These are phyloP conservation scores for Cataglyphis livida DNA, from an alignment of 2,888 invertebrate species.

Conservation along the genomic window DNA sequence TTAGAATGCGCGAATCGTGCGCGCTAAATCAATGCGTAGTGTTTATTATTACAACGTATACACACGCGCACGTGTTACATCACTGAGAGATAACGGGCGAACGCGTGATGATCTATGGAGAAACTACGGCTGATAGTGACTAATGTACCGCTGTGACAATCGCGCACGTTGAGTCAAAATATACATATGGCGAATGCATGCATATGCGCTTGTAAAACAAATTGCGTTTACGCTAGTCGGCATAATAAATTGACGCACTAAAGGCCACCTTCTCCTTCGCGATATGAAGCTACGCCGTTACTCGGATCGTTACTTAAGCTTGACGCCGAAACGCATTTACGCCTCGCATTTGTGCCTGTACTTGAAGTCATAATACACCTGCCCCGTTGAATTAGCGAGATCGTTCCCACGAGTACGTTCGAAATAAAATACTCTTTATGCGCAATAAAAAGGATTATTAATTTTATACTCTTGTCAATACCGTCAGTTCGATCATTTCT, in stretches of 20 bases:
- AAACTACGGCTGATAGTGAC: constrained; percentile 39
- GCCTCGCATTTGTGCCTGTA: constrained; percentile 2
- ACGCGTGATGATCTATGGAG: constrained; percentile 26
- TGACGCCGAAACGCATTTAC: neutral
- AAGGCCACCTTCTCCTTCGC: constrained; percentile 7
- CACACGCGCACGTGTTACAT: neutral
- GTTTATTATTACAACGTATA: constrained; percentile 5
- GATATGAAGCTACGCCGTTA: constrained; percentile 34
- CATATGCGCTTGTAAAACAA: constrained; percentile 26
- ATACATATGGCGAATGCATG: constrained; percentile 14
- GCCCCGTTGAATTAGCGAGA: constrained; percentile 1
- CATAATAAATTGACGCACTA: constrained; percentile 50
- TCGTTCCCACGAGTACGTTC: neutral
- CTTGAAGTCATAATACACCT: neutral
- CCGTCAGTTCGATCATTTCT: no score
- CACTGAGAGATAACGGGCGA: constrained; percentile 9
- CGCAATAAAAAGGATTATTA: no score
- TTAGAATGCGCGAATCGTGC: constrained; percentile 1
- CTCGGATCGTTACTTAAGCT: constrained; percentile 23
- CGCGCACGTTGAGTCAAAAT: constrained; percentile 39
- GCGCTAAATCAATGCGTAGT: constrained; percentile 25
- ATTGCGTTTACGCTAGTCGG: constrained; percentile 39
- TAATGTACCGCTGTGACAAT: constrained; percentile 46
- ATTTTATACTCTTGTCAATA: no score
- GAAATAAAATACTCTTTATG: neutral